Evolutionary conservation across 2,113 vertebrate species (phyloP).

Genomic region (Physeter macrocephalus): DNA sequence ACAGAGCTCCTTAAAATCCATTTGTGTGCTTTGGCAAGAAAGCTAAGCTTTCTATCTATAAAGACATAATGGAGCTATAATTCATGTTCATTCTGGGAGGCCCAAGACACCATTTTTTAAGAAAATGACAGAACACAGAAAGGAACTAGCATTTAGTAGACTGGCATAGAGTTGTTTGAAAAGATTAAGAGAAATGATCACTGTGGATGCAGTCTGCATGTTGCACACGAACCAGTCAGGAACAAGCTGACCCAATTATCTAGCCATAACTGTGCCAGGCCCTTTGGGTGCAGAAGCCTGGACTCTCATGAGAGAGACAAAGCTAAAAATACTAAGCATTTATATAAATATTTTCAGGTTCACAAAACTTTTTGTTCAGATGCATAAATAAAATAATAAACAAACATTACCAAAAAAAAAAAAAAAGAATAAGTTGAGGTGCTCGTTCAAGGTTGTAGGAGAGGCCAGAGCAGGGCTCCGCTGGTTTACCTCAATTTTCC

Average conservation of each 20-base stretch:
- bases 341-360: not conserved
- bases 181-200: not conserved
- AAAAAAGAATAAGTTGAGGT: not conserved
- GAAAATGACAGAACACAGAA: not conserved
- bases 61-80: conserved; percentile 16
- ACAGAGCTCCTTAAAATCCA: conserved; percentile 6
- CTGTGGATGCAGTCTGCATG: not conserved
- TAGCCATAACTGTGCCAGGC: not conserved
- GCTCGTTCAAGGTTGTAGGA: not conserved
- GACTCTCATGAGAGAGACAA: not conserved
- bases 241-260: not conserved
- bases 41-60: not conserved
- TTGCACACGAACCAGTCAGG: not conserved
- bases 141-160: not conserved
- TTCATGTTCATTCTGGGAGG: not conserved
- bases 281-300: not conserved
- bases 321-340: not conserved
- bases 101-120: not conserved
- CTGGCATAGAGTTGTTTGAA: not conserved
- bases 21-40: conserved; percentile 41
- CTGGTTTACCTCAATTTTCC: not conserved
- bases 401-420: not conserved
- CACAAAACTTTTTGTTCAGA: not conserved
- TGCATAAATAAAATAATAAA: not conserved
- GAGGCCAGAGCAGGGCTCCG: not conserved